Conservation (phyloP, 1,140 invertebrate species). For the Lerema accius region DNA sequence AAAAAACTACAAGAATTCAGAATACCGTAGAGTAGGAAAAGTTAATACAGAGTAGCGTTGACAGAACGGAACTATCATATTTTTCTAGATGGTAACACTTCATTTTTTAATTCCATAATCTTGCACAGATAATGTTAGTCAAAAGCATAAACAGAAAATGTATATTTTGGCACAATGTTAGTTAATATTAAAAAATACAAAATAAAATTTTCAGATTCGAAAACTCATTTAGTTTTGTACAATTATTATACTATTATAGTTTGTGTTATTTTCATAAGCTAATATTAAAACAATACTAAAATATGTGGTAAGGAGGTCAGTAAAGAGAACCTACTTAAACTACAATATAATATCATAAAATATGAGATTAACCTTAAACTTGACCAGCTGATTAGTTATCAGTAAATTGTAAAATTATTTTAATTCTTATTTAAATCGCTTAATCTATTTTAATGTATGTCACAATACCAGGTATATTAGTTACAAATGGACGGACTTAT, state of each 20-base stretch:
- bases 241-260: not conserved
- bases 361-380: constrained; percentile 10
- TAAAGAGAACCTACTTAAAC: not conserved
- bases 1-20: constrained; percentile 19
- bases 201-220: not conserved
- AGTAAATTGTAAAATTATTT: constrained; percentile 9
- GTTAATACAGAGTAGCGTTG: not conserved
- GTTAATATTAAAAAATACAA: constrained; percentile 29
- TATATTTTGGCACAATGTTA: constrained; percentile 64
- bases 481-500: constrained; percentile 35
- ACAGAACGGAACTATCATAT: constrained; percentile 3
- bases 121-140: constrained; percentile 35
- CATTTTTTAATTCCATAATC: constrained; percentile 1
- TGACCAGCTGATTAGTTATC: constrained; percentile 27
- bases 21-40: constrained; percentile 15
- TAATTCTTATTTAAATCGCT: constrained; percentile 4
- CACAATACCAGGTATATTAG: constrained; percentile 42
- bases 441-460: constrained; percentile 30
- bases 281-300: not conserved
- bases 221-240: constrained; percentile 5
- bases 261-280: not conserved
- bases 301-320: not conserved
- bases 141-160: constrained; percentile 9
- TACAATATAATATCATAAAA: constrained; percentile 10
- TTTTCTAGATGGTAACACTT: constrained; percentile 30